A percentile compares a stretch with the other conserved stretches of the same genome.
These are phyloP conservation scores for Lymantria monacha DNA, from an alignment of 2,888 invertebrate species.

Conservation along the genomic window DNA sequence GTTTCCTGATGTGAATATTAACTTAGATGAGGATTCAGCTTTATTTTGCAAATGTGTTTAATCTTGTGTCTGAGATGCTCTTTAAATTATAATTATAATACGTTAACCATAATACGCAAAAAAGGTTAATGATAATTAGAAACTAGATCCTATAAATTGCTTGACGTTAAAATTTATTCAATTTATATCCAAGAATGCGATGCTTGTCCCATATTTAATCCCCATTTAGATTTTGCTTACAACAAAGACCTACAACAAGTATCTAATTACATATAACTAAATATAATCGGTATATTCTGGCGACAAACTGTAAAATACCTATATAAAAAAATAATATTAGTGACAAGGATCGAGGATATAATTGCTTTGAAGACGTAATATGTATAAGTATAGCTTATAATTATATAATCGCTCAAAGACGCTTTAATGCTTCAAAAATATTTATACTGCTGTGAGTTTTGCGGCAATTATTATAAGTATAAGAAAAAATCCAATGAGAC, in stretches of 20 bases:
- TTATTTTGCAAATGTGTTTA: slow-evolving; percentile 58
- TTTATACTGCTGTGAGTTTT: background rate
- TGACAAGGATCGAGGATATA: background rate
- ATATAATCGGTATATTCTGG: background rate
- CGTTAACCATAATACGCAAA: slow-evolving; percentile 23
- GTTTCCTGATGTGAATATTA: slow-evolving; percentile 36
- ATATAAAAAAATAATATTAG: background rate
- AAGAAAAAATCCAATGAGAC: background rate
- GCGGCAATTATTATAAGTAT: background rate
- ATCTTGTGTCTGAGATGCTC: slow-evolving; percentile 56
- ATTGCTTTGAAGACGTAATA: slow-evolving; percentile 6
- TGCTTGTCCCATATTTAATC: slow-evolving; percentile 53
- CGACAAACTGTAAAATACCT: background rate
- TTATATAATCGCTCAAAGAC: slow-evolving; percentile 23
- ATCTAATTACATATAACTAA: background rate
- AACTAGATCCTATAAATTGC: slow-evolving; percentile 41
- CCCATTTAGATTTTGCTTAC: slow-evolving; percentile 42
- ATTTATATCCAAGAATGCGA: slow-evolving; percentile 59
- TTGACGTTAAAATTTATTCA: slow-evolving; percentile 35
- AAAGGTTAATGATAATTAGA: slow-evolving; percentile 28
- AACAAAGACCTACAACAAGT: background rate
- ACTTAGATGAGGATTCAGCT: slow-evolving; percentile 44
- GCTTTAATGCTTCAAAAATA: slow-evolving; percentile 28
- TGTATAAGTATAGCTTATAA: slow-evolving; percentile 14
- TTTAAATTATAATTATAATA: slow-evolving; percentile 26